Base-by-base conservation (phyloP, 2,888 invertebrate species). In the Alloscopus bannaensis region DNA sequence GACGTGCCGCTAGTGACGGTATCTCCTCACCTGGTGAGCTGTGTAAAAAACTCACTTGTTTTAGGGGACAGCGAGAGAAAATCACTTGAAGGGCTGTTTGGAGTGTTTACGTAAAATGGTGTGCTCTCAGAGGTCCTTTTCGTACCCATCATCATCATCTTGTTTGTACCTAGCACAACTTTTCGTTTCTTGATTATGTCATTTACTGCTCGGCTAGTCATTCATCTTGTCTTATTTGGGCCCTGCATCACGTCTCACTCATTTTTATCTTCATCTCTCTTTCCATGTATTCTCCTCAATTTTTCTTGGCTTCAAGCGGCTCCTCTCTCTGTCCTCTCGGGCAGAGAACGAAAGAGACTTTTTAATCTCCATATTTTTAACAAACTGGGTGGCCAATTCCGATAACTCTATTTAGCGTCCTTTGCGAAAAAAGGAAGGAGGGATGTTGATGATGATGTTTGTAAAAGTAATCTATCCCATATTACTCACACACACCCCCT, bases 1-100 rank as follows among this genome's bases (percentile, higher is more conserved):
- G 85, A 85, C 82, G 85, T 85, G 85, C 85, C 85, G 85, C 81
- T 42, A 84, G 78, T 83, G 82, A 85, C 84, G 80, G 79, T 84
- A 81, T 72, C 75, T 77, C 68, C 72, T 80, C 81, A 83, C 83
- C 83, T 81, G 83, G n/a, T 52, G 31, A 28, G 50, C 28, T 24
- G 20, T 42, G 55, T 31, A 62, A 60, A 62, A 76, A 76, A 59
- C 20, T 69, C 64, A 42, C 69, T 77, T 77, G 62, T 69, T 62
- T n/a, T n/a, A n/a, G n/a, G n/a, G n/a, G n/a, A n/a, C n/a, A 57
- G 62, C 47, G 71, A 78, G 68, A 76, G 60, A 68, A 68, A 76
- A 76, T 66, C 66, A 68, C 75, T 68, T 60, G 72, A 76, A 60
- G 60, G 75, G 68, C 62, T 60, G 47, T 57, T 26, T 20, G n/a